phyloP scores from a whole-genome alignment of 2,113 vertebrate species.

The Puntigrus tetrazona region DNA sequence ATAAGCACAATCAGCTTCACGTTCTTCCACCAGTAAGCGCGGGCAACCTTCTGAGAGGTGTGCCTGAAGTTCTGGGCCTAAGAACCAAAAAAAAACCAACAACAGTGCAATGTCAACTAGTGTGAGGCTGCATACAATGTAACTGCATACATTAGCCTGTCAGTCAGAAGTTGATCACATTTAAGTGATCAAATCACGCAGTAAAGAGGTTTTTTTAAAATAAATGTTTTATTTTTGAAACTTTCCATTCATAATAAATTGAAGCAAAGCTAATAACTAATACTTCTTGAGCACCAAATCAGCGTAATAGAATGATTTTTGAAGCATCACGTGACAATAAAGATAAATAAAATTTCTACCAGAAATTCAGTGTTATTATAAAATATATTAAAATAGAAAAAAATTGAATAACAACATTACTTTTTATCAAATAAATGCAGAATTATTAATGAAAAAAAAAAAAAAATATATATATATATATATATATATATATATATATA shows the following conservation, averaged over 20 bases:
- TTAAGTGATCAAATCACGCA: not conserved
- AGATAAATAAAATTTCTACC: not conserved
- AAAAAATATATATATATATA: too few species aligned
- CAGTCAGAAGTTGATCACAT: not conserved
- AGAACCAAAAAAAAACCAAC: conserved; percentile 18
- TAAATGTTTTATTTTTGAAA: not conserved
- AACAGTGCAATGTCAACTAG: not conserved
- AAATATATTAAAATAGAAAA: not conserved
- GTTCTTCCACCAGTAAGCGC: conserved; percentile 95
- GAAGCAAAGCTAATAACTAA: not conserved
- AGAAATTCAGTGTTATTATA: not conserved
- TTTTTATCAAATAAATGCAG: not conserved
- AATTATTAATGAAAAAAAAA: too few species aligned
- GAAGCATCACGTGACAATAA: not conserved
- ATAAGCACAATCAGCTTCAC: conserved; percentile 86
- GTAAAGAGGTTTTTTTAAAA: not conserved
- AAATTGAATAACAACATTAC: not conserved
- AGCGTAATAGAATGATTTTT: not conserved
- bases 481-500: too few species aligned
- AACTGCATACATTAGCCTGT: not conserved
- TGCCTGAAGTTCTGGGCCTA: conserved; percentile 94
- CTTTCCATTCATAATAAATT: not conserved
- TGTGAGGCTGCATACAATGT: not conserved
- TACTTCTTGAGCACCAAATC: not conserved
- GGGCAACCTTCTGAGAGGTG: conserved; percentile 88